Conservation (phyloP, 2,797 vertebrate genomes). For the Otolemur crassicaudatus region DNA sequence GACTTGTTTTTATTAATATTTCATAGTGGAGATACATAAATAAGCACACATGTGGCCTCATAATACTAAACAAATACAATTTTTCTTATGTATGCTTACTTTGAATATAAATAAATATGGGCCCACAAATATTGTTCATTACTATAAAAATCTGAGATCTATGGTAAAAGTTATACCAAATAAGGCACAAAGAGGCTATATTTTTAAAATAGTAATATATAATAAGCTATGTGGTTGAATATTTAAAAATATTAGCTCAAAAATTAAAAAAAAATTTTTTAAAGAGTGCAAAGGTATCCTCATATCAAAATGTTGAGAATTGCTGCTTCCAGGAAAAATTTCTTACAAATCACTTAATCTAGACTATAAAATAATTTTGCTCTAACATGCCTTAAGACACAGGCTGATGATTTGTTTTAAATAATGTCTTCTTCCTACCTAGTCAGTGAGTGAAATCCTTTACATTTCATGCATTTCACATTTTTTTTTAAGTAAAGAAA, state of each 20-base stretch:
- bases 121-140: neutral
- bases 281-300: too few relatives aligned
- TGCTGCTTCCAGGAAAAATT: too few relatives aligned
- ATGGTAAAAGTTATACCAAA: neutral
- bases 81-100: neutral
- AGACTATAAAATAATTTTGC: too few relatives aligned
- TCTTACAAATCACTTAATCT: too few relatives aligned
- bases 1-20: conserved; percentile 40
- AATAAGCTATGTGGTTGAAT: neutral
- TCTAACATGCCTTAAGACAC: too few relatives aligned
- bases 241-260: neutral
- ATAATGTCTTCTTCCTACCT: too few relatives aligned
- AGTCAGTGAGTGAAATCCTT: too few relatives aligned
- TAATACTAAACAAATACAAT: neutral
- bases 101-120: conserved; percentile 7
- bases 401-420: too few relatives aligned
- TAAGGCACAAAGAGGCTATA: neutral
- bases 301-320: too few relatives aligned
- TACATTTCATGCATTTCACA: too few relatives aligned
- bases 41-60: neutral
- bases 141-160: neutral
- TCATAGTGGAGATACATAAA: neutral
- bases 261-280: neutral
- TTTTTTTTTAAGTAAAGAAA: too few relatives aligned
- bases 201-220: neutral